Base-by-base conservation (phyloP, 2,888 invertebrate species). In the Nomada fucata region DNA sequence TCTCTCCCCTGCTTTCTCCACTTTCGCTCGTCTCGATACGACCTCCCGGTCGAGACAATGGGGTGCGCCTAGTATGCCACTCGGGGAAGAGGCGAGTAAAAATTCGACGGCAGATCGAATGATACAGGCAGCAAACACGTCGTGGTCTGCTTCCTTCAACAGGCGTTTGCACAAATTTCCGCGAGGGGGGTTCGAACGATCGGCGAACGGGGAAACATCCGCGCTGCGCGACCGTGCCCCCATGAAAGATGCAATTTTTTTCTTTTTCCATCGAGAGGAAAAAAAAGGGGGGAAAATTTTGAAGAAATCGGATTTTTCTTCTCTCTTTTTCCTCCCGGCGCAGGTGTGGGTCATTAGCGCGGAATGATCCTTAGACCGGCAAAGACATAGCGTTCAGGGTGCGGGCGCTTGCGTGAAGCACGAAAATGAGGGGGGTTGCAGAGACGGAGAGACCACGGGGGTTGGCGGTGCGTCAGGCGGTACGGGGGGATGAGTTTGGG, bases 401-500 rank as follows among this genome's bases (percentile, higher is more conserved):
- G 88, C 86, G 88, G 86, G 92, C 93, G 93, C 92, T 92, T 93
- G 93, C 92, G 93, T 92, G 91, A 91, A 91, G 90, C 92, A 90
- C 91, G 93, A 93, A 93, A 93, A 93, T 93, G 93, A 93, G 92
- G 87, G 81, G 81, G 87, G 85, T 60, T 67, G 57, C 64, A 57
- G 77, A 70, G 76, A 42, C 26, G 1, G 64, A 29, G 26, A 64
- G 64, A 59, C 53, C 15, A 50, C 65, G 63, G 59, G 71, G 83
- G 82, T 71, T 77, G 86, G 87, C 83, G 86, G 86, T 77, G 84
- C 84, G 84, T 87, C 80, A 23, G 85, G 85, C 83, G 86, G 85
- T 85, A 83, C 81, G 88, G 82, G 85, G 87, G 89, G 86, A 86
- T 87, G 89, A 88, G 89, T 88, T 88, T 88, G 88, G 90, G 86